Base-by-base conservation (phyloP, 2,113 vertebrate species). In the Hymenochirus boettgeri region DNA sequence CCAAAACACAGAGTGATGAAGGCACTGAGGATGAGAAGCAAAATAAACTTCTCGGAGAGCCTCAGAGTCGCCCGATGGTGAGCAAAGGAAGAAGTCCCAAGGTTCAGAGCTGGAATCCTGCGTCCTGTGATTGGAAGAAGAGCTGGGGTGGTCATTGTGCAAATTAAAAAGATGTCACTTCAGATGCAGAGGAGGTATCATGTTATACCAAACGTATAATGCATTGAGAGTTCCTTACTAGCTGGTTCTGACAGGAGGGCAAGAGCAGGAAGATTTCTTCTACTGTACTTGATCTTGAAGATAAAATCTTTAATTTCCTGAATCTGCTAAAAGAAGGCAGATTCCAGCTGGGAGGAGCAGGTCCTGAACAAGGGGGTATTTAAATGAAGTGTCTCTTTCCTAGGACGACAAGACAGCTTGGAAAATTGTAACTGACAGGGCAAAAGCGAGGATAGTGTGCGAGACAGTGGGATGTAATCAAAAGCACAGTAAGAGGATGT, bases 11-110 rank as follows among this genome's bases (percentile, higher is more conserved):
- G 83, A 48, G 96, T 99, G 89, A 99, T 92, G 89, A 99, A 99
- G 96, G 96, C 96, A 94, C 96, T 98, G 75, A 99, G 93, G 53
- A 98, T 98, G 57, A 99, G 96, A 74, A 99, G 95, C 71, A 99
- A 90, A 80, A 99, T 98, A 65, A 99, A 99, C 88, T 99, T 99
- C 82, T 99, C 95, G 0, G 96, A 98, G 39, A 99, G 93, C 83
- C 96, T 83, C 85, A 97, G 73, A 39, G 96, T 99, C 18, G 96
- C 95, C 70, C 95, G 80, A 84, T 98, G 96, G 73, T 99, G 95
- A 0, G 94, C 89, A 77, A 98, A 94, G 24, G 93, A 86, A 26
- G 93, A 88, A 19, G 92, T 80, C n/a, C 96, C 93, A 42, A 95
- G 83, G 56, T 81, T 92, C 65, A 96, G 86, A 0, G 95, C 88